Conservation (phyloP, 92 coral and sea anemone species). For the Bergia puertoricense region DNA sequence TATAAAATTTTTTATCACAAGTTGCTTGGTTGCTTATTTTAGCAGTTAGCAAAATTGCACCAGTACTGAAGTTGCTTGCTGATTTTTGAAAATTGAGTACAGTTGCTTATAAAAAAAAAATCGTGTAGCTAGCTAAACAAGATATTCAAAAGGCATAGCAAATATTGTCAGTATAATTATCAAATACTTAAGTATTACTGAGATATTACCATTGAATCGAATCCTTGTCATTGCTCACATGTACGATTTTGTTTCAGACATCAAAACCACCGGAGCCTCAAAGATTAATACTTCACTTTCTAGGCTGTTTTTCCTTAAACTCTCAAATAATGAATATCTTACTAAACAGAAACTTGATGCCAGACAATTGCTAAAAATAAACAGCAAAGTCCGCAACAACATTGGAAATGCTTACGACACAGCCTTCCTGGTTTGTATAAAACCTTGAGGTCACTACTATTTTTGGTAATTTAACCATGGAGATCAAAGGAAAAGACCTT, state of each 20-base stretch:
- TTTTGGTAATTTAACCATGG: background rate
- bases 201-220: constrained; percentile 16
- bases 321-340: background rate
- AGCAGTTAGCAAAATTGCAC: no score
- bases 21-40: no score
- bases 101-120: no score
- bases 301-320: background rate
- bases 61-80: no score
- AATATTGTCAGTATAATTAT: no score
- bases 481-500: background rate
- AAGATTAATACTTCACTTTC: background rate
- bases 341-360: background rate
- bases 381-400: constrained; percentile 14
- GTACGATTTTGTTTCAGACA: background rate
- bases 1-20: no score
- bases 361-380: background rate
- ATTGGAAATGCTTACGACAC: background rate
- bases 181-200: no score
- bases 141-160: no score
- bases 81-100: no score
- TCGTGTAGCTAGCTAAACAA: no score
- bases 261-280: background rate
- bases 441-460: background rate
- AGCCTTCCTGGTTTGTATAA: background rate
- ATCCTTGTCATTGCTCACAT: constrained; percentile 20